Evolutionary conservation across 2,113 vertebrate species (phyloP).

Genomic region (Conger conger): DNA sequence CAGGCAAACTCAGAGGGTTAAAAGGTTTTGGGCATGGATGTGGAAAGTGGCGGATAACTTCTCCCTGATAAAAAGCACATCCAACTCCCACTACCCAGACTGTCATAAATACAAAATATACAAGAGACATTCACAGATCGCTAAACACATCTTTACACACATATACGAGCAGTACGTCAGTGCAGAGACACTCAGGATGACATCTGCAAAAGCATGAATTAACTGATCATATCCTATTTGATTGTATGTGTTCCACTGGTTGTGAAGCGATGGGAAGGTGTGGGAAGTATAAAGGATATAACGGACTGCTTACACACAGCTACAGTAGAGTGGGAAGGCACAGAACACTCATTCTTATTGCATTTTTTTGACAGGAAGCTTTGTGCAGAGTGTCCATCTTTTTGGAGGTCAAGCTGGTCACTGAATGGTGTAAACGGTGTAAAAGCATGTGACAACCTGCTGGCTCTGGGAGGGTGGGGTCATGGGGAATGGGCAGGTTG

Average conservation of each 20-base stretch:
- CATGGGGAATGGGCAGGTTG: too few relatives aligned
- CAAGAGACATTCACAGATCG: not conserved
- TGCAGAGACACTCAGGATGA: not conserved
- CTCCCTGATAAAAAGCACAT: not conserved
- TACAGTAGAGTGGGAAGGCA: not conserved
- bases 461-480: not conserved
- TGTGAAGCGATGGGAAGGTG: not conserved
- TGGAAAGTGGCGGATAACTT: too few relatives aligned
- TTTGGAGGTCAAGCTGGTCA: too few relatives aligned
- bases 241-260: not conserved
- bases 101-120: slow-evolving; percentile 1
- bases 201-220: not conserved
- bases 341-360: not conserved
- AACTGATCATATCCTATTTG: not conserved
- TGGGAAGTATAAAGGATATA: not conserved
- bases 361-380: not conserved
- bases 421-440: not conserved
- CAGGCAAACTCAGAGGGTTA: not conserved
- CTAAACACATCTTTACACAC: not conserved
- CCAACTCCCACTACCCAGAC: not conserved
- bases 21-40: too few relatives aligned
- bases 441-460: not conserved
- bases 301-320: not conserved
- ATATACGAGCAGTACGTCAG: not conserved
- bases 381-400: not conserved